A percentile compares a stretch with the other conserved stretches of the same genome.
phyloP scores from a whole-genome alignment of 1,140 invertebrate species.

The Neodiprion fabricii region DNA sequence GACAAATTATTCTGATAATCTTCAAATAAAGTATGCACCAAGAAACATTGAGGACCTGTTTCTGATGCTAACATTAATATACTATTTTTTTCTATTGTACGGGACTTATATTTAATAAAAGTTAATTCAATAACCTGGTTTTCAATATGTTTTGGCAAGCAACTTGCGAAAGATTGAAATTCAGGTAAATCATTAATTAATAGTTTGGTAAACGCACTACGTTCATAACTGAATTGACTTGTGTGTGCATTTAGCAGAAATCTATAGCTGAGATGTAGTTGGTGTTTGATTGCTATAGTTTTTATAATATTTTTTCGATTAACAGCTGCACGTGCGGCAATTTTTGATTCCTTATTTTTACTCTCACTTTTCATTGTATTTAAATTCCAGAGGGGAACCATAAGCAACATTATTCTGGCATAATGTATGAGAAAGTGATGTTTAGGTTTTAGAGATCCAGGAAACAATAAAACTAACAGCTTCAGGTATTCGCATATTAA shows the following conservation, averaged over 20 bases:
- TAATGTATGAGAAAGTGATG: slow-evolving; percentile 27
- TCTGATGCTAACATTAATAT: too few relatives aligned
- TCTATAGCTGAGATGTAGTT: slow-evolving; percentile 17
- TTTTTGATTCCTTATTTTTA: slow-evolving; percentile 23
- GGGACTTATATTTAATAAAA: too few relatives aligned
- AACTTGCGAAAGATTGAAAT: too few relatives aligned
- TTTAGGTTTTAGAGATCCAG: slow-evolving; percentile 16
- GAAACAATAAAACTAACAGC: slow-evolving; percentile 14
- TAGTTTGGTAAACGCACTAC: too few relatives aligned
- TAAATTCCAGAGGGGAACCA: slow-evolving; percentile 27
- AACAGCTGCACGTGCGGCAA: slow-evolving; percentile 6
- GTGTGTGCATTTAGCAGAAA: slow-evolving; percentile 10
- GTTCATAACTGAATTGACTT: too few relatives aligned
- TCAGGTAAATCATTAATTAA: too few relatives aligned
- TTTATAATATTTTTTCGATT: slow-evolving; percentile 25
- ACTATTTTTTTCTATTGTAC: too few relatives aligned
- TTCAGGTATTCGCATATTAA: slow-evolving; percentile 7
- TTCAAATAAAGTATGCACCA: too few relatives aligned
- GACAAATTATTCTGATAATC: too few relatives aligned
- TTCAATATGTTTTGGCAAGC: too few relatives aligned
- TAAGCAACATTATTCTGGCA: slow-evolving; percentile 12
- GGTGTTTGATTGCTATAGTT: slow-evolving; percentile 23
- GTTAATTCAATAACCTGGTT: too few relatives aligned
- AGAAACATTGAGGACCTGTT: too few relatives aligned
- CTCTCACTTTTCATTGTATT: slow-evolving; percentile 28